A percentile compares a stretch with the other conserved stretches of the same genome.
phyloP scores from a whole-genome alignment of 2,797 vertebrate species.

The Artibeus jamaicensis region DNA sequence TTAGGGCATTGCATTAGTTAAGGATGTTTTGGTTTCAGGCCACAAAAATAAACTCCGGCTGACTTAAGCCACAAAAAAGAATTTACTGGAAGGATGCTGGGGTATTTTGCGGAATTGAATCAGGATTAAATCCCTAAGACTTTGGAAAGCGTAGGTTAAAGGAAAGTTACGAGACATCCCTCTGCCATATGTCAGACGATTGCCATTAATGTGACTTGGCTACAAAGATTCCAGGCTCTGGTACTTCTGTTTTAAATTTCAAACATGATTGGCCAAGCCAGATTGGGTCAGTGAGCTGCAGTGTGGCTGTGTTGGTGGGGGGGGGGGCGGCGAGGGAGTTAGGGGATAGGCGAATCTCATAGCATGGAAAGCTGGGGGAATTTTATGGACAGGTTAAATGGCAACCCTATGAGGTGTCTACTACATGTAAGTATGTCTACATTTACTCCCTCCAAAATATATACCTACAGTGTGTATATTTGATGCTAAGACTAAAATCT shows the following conservation, averaged over 20 bases:
- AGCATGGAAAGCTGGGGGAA: background rate
- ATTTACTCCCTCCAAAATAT: background rate
- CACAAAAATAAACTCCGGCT: slow-evolving; percentile 38
- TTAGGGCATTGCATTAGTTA: slow-evolving; percentile 15
- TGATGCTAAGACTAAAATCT: background rate
- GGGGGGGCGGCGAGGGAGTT: fast-evolving
- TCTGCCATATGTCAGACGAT: background rate
- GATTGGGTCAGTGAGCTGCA: background rate
- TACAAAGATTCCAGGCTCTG: background rate
- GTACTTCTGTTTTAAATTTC: slow-evolving; percentile 38
- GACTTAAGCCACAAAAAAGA: slow-evolving; percentile 48
- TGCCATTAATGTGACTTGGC: background rate
- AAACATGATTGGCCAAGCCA: background rate
- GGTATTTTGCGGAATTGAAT: slow-evolving; percentile 19
- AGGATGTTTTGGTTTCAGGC: slow-evolving; percentile 48
- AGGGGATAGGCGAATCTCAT: background rate
- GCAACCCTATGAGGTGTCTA: background rate
- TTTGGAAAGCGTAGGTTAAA: slow-evolving; percentile 39
- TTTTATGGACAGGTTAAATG: background rate
- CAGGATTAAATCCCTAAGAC: background rate
- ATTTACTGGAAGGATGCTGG: slow-evolving; percentile 49
- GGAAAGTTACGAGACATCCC: background rate
- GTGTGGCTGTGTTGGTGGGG: background rate
- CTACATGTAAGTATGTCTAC: background rate
- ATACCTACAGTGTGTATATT: background rate